A percentile compares a stretch with the other conserved stretches of the same genome.
Conservation (phyloP, 1,140 invertebrate species). For the Lysiphlebus fabarum region DNA sequence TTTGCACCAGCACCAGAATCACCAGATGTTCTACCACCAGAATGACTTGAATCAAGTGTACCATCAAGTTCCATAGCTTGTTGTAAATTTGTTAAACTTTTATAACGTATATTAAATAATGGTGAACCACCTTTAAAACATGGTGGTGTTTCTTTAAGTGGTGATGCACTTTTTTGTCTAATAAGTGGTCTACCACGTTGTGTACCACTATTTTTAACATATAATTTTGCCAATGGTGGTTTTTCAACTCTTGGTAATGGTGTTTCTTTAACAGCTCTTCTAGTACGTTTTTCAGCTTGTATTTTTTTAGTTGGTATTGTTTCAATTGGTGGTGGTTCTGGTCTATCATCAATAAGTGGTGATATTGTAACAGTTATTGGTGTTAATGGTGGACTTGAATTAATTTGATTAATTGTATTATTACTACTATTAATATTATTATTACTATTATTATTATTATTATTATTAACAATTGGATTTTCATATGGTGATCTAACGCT, state of each 20-base stretch:
- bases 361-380: conserved; percentile 47
- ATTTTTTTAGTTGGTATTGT: conserved; percentile 83
- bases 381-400: conserved; percentile 39
- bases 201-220: conserved; percentile 71
- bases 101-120: conserved; percentile 78
- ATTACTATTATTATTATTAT: conserved; percentile 23
- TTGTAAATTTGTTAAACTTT: conserved; percentile 75
- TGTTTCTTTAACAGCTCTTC: conserved; percentile 56
- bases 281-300: conserved; percentile 67
- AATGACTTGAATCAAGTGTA: conserved; percentile 83
- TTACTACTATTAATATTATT: too few relatives aligned
- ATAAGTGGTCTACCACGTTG: conserved; percentile 64
- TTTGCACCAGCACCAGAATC: conserved; percentile 77
- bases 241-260: conserved; percentile 50
- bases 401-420: background rate
- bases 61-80: conserved; percentile 76
- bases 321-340: conserved; percentile 85
- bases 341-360: conserved; percentile 62
- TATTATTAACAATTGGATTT: conserved; percentile 33
- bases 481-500: conserved; percentile 69
- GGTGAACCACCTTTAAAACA: conserved; percentile 72
- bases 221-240: conserved; percentile 66
- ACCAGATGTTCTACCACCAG: conserved; percentile 78
- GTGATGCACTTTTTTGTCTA: conserved; percentile 70
- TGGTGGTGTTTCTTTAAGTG: conserved; percentile 67